phyloP scores from a whole-genome alignment of 2,113 vertebrate species.

The Corythaixoides concolor region DNA sequence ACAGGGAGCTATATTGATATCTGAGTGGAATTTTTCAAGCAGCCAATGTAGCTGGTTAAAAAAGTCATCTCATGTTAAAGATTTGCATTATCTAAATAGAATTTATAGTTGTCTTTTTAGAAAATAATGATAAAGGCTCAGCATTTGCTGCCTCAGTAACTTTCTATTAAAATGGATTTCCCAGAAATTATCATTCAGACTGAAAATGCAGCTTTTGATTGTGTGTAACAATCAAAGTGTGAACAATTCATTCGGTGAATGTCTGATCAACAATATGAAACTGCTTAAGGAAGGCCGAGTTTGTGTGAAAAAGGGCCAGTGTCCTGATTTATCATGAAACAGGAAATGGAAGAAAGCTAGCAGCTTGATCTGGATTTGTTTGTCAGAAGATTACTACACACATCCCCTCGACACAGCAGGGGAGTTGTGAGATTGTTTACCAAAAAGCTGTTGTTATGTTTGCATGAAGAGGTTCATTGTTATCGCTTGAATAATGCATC shows the following conservation, averaged over 20 bases:
- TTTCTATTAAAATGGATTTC: conserved; percentile 69
- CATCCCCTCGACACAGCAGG: conserved; percentile 19
- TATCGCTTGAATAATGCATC: conserved; percentile 52
- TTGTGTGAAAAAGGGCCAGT: not conserved
- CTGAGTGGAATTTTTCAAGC: not conserved
- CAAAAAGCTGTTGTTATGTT: conserved; percentile 46
- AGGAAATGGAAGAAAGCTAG: conserved; percentile 43
- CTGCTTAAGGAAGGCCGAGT: conserved; percentile 10
- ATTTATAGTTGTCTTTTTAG: conserved; percentile 6
- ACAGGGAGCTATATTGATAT: not conserved
- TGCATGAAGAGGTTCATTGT: conserved; percentile 52
- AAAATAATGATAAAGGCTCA: conserved; percentile 32
- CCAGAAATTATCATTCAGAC: conserved; percentile 74
- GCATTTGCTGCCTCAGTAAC: conserved; percentile 53
- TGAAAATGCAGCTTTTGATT: conserved; percentile 58
- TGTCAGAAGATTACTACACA: conserved; percentile 26
- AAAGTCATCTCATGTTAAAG: not conserved
- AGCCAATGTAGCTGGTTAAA: not conserved
- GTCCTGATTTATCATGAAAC: conserved; percentile 30
- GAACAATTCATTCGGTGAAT: conserved; percentile 58
- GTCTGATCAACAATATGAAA: conserved; percentile 31
- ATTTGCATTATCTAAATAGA: conserved; percentile 18
- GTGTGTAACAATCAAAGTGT: conserved; percentile 69
- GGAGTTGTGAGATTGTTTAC: conserved; percentile 52
- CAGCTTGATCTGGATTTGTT: conserved; percentile 37